Evolutionary conservation across 1,140 invertebrate genomes (phyloP), one percentile per base, ranked within the genome.

Genomic region (Lanistes nyassanus): DNA sequence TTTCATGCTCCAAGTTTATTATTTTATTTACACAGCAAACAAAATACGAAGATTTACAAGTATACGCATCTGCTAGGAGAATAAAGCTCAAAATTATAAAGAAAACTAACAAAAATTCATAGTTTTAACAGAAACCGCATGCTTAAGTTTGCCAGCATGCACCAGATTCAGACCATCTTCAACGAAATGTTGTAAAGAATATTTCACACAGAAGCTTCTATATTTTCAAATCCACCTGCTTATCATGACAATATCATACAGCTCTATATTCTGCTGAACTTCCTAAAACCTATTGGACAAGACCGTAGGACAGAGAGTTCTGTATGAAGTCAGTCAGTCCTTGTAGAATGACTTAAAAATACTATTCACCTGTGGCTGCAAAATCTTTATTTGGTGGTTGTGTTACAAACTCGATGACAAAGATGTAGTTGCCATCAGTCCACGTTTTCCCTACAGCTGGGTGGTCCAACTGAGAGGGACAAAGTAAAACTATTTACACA

Each of bases 361-460:
- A 53, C 3, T 11, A 77, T 76, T 76, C 58, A 83, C 80, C 77
- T 71, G 81, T 58, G 2, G 78, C 71, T 51, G 29, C 31, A 56
- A 75, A 65, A 29, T 29, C 4, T 34, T 7, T 6, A n/a, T 58
- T 29, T 16, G 0, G 6, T 13, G n/a, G 13, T 13, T n/a, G 2
- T 13, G 76, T 34, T 34, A 76, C 67, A 39, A 90, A 85, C 37
- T 83, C 77, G 31, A 91, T 62, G n/a, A 91, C 78, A 66, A 91
- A 86, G n/a, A 91, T 75, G 76, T 90, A 91, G 69, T 90, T 83
- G 31, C 89, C 90, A 84, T 91, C 90, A 79, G 69, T 80, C 87
- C 78, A 88, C 13, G 78, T 80, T 51, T 82, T 78, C 13, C 80
- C 72, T 42, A 85, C 64, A 23, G 67, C 76, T 39, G 68, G 71